Conservation (phyloP, 2,113 vertebrate species). For the Lepus americanus region DNA sequence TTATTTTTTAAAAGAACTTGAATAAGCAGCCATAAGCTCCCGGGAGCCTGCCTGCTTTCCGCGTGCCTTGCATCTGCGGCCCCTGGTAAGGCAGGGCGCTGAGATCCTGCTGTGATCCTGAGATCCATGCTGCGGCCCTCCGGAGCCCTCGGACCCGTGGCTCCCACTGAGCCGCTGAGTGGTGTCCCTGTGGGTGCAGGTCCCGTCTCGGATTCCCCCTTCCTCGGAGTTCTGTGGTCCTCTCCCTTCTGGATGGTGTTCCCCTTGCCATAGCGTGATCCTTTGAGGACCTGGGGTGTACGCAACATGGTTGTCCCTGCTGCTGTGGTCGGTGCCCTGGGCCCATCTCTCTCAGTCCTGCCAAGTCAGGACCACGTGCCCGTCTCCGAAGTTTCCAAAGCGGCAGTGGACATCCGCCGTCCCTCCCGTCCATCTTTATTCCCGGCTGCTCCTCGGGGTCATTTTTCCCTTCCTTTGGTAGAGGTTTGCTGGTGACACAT, state of each 20-base stretch:
- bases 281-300: background rate
- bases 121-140: too few species aligned
- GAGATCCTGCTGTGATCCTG: background rate
- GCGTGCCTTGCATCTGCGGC: background rate
- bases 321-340: too few species aligned
- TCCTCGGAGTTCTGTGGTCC: background rate
- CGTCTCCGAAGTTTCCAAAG: background rate
- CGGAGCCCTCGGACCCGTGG: background rate
- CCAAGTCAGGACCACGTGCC: background rate
- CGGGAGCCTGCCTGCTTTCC: too few species aligned
- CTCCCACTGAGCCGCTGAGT: background rate
- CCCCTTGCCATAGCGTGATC: background rate
- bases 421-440: background rate
- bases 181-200: background rate
- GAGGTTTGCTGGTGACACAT: constrained; percentile 8
- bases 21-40: background rate
- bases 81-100: background rate
- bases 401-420: background rate
- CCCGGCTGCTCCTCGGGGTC: background rate
- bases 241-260: background rate
- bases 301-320: background rate
- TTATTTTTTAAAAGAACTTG: background rate
- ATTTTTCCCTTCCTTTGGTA: constrained; percentile 34
- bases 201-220: background rate
- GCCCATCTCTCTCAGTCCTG: background rate